Evolutionary conservation across 2,888 invertebrate species (phyloP), one percentile per base, ranked within the genome.

Genomic region (Esperia sulphurella): DNA sequence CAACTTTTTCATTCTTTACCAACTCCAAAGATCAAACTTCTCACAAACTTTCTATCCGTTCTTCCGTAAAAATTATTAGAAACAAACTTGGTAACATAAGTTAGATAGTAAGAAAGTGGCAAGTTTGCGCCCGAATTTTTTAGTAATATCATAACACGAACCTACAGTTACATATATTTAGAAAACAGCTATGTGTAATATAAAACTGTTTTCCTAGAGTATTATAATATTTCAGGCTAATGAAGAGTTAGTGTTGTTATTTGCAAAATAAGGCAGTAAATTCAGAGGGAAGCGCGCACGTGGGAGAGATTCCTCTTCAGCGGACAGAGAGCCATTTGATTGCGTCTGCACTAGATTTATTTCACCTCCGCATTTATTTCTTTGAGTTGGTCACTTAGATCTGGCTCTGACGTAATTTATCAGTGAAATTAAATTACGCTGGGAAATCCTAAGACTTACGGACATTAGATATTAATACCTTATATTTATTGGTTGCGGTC

Each of bases 291-390:
- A 75, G 61, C 50, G 71, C 65, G 61, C 79, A 66, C 74, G 59
- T 65, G 77, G 75, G 77, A 68, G 61, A 61, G 69, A 74, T 75
- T 55, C 43, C 50, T 72, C 72, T 65, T 61, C 54, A 63, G 10
- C 54, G 58, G 63, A 51, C 66, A 58, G 63, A 68, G 62, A 62
- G 57, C 61, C 59, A 65, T 65, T 72, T 76, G 73, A 78, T 79
- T 79, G 69, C 72, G 66, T 68, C 68, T 64, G 63, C 65, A 51
- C 58, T 57, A 67, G 75, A 79, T 78, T 75, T 76, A 79, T 75
- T 64, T 54, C 51, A 43, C 49, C 46, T 54, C 50, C 49, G 54
- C 55, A 60, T 64, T 65, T 61, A 65, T 65, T 61, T 59, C 55
- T 59, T 58, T 42, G 52, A 52, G 57, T 49, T 46, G 43, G 53